Evolutionary conservation across 2,797 vertebrate species (phyloP).

Genomic region (Eospalax fontanierii): DNA sequence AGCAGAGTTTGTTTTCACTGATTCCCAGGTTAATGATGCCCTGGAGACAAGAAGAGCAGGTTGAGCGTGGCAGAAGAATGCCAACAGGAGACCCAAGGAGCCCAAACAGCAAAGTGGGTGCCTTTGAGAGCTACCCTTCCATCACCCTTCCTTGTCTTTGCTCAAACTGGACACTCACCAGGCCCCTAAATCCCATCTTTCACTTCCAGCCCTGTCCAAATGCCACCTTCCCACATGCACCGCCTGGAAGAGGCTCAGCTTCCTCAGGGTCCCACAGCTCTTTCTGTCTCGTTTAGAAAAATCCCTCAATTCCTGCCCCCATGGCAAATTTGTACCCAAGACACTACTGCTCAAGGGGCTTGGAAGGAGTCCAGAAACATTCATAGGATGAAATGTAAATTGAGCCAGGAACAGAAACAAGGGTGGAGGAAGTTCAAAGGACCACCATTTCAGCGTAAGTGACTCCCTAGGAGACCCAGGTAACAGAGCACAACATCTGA

Average conservation of each 20-base stretch:
- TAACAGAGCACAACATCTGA: not conserved
- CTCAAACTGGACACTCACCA: not conserved
- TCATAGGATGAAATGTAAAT: not conserved
- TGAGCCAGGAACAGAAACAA: not conserved
- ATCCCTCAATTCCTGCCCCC: not conserved
- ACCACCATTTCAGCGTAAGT: not conserved
- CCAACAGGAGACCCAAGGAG: not conserved
- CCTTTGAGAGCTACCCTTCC: not conserved
- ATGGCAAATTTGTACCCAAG: not conserved
- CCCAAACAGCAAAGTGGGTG: not conserved
- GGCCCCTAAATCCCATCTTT: not conserved
- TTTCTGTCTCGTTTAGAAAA: not conserved
- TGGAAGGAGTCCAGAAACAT: not conserved
- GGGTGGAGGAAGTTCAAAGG: not conserved
- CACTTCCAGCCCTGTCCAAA: constrained; percentile 20
- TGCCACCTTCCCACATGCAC: not conserved
- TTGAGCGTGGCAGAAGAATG: not conserved
- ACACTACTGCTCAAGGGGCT: not conserved
- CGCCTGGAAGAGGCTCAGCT: not conserved
- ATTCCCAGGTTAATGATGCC: constrained; percentile 97
- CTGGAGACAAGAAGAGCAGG: constrained; percentile 86
- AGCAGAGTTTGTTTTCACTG: constrained; percentile 98
- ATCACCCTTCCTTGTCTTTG: not conserved
- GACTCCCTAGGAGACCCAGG: not conserved
- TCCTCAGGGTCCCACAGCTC: not conserved